Conservation (phyloP, 2,113 vertebrate genomes). For the Sinocyclocheilus rhinocerous region DNA sequence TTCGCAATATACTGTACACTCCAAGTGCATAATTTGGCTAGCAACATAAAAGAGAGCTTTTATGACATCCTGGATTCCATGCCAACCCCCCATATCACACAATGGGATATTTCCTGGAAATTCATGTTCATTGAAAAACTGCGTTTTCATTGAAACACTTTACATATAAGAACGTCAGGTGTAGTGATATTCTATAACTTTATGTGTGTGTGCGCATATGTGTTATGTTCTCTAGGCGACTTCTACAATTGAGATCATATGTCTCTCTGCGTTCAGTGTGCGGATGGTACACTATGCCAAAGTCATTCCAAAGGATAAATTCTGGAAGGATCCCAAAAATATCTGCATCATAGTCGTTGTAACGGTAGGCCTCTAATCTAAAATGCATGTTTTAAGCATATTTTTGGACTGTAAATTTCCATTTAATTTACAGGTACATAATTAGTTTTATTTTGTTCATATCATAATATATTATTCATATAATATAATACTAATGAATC, state of each 20-base stretch:
- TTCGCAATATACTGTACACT: too few relatives aligned
- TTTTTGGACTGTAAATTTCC: background rate
- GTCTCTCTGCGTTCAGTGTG: constrained; percentile 80
- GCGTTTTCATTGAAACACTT: background rate
- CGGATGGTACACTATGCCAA: constrained; percentile 86
- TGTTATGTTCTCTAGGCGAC: constrained; percentile 75
- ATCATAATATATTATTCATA: background rate
- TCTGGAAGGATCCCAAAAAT: constrained; percentile 95
- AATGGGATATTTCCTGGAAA: background rate
- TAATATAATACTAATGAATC: background rate
- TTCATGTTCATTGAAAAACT: background rate
- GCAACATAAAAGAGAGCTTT: background rate
- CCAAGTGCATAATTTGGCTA: background rate
- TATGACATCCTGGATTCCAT: constrained; percentile 8
- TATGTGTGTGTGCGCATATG: background rate
- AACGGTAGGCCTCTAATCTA: constrained; percentile 64
- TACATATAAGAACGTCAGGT: background rate
- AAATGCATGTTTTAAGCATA: background rate
- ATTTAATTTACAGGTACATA: background rate
- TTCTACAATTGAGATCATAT: constrained; percentile 81
- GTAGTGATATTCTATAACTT: background rate
- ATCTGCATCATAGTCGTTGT: constrained; percentile 88
- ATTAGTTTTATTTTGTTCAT: background rate
- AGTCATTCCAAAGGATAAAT: constrained; percentile 79
- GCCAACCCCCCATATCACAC: background rate